These are phyloP conservation scores for Amblyjoppa fuscipennis DNA, from an alignment of 2,888 invertebrate species.

Conservation along the genomic window DNA sequence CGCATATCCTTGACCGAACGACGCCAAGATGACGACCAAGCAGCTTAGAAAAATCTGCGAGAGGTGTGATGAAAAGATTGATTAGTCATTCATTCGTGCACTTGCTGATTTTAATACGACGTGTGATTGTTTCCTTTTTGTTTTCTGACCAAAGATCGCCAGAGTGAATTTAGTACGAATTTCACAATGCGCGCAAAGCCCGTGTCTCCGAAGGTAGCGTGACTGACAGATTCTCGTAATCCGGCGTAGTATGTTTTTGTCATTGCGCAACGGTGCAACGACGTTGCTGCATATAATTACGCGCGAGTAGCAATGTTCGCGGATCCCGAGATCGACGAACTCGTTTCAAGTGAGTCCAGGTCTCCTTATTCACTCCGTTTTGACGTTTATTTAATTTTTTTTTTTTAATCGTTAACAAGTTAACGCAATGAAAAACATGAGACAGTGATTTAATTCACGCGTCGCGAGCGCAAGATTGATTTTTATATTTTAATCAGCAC, in stretches of 20 bases:
- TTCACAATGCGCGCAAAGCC: slow-evolving; percentile 67
- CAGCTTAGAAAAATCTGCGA: slow-evolving; percentile 68
- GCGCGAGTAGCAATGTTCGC: slow-evolving; percentile 56
- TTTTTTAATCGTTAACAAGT: background rate
- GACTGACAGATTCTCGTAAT: slow-evolving; percentile 71
- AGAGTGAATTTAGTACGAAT: slow-evolving; percentile 26
- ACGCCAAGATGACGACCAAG: slow-evolving; percentile 47
- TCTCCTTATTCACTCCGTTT: slow-evolving; percentile 48
- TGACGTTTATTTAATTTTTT: background rate
- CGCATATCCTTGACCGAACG: slow-evolving; percentile 67
- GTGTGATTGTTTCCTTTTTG: background rate
- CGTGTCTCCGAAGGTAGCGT: slow-evolving; percentile 65
- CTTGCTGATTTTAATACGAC: background rate
- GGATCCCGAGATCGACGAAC: slow-evolving; percentile 74
- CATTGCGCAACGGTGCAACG: slow-evolving; percentile 71
- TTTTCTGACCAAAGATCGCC: slow-evolving; percentile 43
- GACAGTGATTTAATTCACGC: background rate
- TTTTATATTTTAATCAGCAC: background rate
- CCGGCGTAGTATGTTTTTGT: slow-evolving; percentile 71
- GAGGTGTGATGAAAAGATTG: slow-evolving; percentile 10
- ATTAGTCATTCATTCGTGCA: slow-evolving; percentile 18
- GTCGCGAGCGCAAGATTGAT: background rate
- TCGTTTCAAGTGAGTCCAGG: slow-evolving; percentile 64
- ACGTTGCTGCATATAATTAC: slow-evolving; percentile 61
- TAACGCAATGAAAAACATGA: background rate